Percentiles rank a stretch among this genome's conserved stretches.
Conservation (phyloP, 2,113 vertebrate species). For the Paracanthobrama guichenoti region DNA sequence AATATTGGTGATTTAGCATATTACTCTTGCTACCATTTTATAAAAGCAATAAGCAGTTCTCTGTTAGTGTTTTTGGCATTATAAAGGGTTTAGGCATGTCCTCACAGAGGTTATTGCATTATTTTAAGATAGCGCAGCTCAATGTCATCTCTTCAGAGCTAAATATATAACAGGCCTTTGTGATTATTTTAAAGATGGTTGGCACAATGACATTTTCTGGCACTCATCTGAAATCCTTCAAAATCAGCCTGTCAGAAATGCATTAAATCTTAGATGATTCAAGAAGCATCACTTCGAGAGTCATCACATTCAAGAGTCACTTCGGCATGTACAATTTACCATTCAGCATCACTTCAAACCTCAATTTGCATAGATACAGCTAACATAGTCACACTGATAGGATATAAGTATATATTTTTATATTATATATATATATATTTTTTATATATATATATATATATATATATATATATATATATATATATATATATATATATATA, state of each 20-base stretch:
- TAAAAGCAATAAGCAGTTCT: background rate
- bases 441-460: too few species aligned
- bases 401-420: background rate
- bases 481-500: too few species aligned
- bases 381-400: constrained; percentile 13
- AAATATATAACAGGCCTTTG: constrained; percentile 36
- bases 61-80: background rate
- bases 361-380: constrained; percentile 40
- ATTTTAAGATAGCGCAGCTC: background rate
- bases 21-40: too few species aligned
- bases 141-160: constrained; percentile 2
- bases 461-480: too few species aligned
- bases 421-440: too few species aligned
- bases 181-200: constrained; percentile 14
- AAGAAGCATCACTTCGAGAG: constrained; percentile 19
- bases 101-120: background rate
- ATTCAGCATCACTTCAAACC: constrained; percentile 53
- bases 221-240: constrained; percentile 22
- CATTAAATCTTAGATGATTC: constrained; percentile 34
- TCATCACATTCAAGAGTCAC: constrained; percentile 17
- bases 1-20: too few species aligned
- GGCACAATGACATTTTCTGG: constrained; percentile 15
- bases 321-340: constrained; percentile 45
- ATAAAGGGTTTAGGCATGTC: background rate
- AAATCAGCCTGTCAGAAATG: constrained; percentile 45